Evolutionary conservation across 2,797 vertebrate genomes (phyloP).

Genomic region (Schizopygopsis malacanthus): DNA sequence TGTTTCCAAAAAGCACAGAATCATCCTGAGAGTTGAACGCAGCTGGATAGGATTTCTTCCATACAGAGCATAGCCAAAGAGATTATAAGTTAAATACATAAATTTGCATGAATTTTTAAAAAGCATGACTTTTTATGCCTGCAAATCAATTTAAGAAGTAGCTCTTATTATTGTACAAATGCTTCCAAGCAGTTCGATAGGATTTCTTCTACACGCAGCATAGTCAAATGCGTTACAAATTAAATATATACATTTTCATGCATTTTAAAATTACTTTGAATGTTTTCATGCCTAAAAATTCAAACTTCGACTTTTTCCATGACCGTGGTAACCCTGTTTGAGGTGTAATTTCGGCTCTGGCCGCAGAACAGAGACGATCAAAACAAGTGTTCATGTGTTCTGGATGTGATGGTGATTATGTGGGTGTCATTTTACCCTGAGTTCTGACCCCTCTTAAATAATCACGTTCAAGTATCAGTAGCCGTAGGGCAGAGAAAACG

Average conservation of each 20-base stretch:
- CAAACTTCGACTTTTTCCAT: not conserved
- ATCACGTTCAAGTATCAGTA: slow-evolving; percentile 1
- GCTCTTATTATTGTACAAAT: not conserved
- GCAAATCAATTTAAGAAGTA: not conserved
- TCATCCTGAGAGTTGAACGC: not conserved
- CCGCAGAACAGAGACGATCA: not conserved
- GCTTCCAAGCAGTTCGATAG: not conserved
- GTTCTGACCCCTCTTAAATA: not conserved
- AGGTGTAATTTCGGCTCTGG: not conserved
- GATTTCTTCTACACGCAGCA: not conserved
- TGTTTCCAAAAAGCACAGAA: not conserved
- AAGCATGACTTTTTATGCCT: not conserved
- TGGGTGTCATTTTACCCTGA: slow-evolving; percentile 9
- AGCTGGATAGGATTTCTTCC: not conserved
- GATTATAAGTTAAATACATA: not conserved
- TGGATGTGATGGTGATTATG: slow-evolving; percentile 29
- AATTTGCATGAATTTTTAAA: not conserved
- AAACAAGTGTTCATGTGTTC: slow-evolving; percentile 8
- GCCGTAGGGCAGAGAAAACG: slow-evolving; percentile 19
- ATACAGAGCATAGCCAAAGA: not conserved
- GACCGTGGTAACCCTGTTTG: slow-evolving; percentile 4
- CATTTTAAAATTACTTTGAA: not conserved
- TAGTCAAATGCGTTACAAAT: not conserved
- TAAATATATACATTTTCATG: not conserved
- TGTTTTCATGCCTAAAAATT: not conserved